Base-by-base conservation (phyloP, 2,113 vertebrate genomes). In the Sinocyclocheilus grahami region DNA sequence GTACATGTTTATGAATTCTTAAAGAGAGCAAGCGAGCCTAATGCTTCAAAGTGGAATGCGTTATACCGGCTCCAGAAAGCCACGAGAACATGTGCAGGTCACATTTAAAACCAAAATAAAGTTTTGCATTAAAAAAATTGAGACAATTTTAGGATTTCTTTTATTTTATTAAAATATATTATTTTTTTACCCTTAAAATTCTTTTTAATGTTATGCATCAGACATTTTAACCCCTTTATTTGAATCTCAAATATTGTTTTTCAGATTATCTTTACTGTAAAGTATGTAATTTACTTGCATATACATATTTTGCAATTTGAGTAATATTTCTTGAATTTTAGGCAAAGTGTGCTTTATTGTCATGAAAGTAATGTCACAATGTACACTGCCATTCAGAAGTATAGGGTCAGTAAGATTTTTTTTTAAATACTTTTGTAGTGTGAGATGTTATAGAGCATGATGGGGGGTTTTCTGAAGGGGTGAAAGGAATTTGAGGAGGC, bases 1-100 rank as follows among this genome's bases (percentile, higher is more conserved):
- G 9, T 65, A 72, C 30, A 72, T 2, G 13, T 33, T 76, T 63
- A 82, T 74, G 71, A 37, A 77, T 82, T 83, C 79, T 77, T 82
- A 46, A 76, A 77, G 53, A 48, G 83, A 60, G 39, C n/a, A 77
- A 84, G 51, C 4, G 3, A 55, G 24, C 75, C 48, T 33, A 30
- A 55, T 72, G 69, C 9, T 72, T 72, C 10, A 72, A 74, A 74
- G 71, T 42, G 37, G 37, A 74, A 74, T 22, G 71, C 20, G 42
- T 42, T 20, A n/a, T 8, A 39, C 33, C 2, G 9, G 0, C 9
- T 74, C 37, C 37, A 74, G 20, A 72, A 42, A n/a, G 37, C n/a
- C 37, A 72, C 18, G 0, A 65, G 46, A 48, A 24, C 60, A 20
- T 27, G 39, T 60, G 30, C 20, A 37, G 33, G 53, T 46, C 71